These are phyloP conservation scores for Cynopterus brachyotis DNA, from an alignment of 2,113 vertebrate species.

Conservation along the genomic window DNA sequence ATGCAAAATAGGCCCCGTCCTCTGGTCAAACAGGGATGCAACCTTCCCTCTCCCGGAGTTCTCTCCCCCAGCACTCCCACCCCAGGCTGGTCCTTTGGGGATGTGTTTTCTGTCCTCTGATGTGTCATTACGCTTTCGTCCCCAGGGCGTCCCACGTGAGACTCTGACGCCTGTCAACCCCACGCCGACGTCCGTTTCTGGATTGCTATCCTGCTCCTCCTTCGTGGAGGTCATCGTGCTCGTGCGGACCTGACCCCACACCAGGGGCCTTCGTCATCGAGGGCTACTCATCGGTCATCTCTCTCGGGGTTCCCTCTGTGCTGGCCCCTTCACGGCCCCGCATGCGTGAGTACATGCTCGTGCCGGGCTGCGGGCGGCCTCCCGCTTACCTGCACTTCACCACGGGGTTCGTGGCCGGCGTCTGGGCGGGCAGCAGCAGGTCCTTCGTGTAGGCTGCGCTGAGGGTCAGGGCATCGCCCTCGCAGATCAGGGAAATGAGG, in stretches of 20 bases:
- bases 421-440: conserved; percentile 84
- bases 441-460: conserved; percentile 87
- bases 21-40: fast-evolving
- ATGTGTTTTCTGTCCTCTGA: not conserved
- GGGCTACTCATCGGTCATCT: not conserved
- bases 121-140: not conserved
- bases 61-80: not conserved
- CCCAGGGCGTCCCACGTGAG: not conserved
- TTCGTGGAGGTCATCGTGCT: not conserved
- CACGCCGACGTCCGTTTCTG: not conserved
- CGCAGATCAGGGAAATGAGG: conserved; percentile 84
- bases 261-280: fast-evolving
- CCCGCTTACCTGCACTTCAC: conserved; percentile 81
- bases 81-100: not conserved
- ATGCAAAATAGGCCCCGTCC: no score
- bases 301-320: not conserved
- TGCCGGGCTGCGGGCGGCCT: fast-evolving
- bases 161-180: not conserved
- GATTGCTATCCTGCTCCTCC: not conserved
- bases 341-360: no score
- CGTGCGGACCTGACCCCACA: not conserved
- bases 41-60: not conserved
- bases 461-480: conserved; percentile 79
- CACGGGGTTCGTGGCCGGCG: conserved; percentile 78
- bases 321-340: no score